Evolutionary conservation across 1,140 invertebrate species (phyloP).

Genomic region (Macrobrachium nipponense): DNA sequence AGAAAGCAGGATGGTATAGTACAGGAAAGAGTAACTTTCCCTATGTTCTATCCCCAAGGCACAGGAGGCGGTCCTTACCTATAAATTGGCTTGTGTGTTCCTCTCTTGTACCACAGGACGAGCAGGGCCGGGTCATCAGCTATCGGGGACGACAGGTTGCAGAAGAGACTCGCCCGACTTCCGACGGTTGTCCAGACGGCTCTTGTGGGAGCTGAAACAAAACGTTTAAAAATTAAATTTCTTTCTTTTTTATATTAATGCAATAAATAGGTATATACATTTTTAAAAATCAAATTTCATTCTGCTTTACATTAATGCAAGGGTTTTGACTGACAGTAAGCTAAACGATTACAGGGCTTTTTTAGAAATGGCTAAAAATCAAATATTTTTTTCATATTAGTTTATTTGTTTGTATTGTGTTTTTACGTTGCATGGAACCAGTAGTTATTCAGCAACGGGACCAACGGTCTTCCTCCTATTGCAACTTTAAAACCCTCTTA

Average conservation of each 20-base stretch:
- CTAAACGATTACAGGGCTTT: too few species aligned
- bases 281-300: not conserved
- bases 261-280: not conserved
- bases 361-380: not conserved
- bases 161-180: slow-evolving; percentile 80
- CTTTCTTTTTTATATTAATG: not conserved
- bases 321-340: too few species aligned
- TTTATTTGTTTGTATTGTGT: too few species aligned
- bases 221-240: not conserved
- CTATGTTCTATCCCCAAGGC: not conserved
- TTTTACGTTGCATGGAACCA: too few species aligned
- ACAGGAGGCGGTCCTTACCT: slow-evolving; percentile 9
- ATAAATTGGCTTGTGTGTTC: slow-evolving; percentile 41
- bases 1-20: too few species aligned
- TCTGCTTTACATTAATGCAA: too few species aligned
- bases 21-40: too few species aligned
- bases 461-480: too few species aligned
- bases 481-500: too few species aligned
- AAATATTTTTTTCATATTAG: too few species aligned
- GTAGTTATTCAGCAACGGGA: too few species aligned
- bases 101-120: slow-evolving; percentile 47
- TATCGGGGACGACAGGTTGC: slow-evolving; percentile 83
- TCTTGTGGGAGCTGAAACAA: slow-evolving; percentile 70
- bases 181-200: slow-evolving; percentile 80
- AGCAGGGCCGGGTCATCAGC: slow-evolving; percentile 72